phyloP scores from a whole-genome alignment of 2,797 vertebrate genomes.

The Xenopus petersii region DNA sequence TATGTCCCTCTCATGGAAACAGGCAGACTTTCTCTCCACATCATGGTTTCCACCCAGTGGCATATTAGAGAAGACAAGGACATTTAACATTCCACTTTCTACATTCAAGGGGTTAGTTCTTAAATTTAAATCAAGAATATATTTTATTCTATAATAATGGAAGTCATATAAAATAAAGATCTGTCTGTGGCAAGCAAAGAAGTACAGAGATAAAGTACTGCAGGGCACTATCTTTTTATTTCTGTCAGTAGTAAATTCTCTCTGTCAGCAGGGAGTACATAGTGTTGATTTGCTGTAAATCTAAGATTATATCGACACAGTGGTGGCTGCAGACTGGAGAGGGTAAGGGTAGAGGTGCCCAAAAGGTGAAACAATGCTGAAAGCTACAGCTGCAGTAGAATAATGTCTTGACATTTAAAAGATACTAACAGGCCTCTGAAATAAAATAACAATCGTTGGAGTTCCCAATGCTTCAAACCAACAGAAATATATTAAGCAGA shows the following conservation, averaged over 20 bases:
- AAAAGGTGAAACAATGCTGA: slow-evolving; percentile 78
- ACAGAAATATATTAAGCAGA: slow-evolving; percentile 1
- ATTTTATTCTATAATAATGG: slow-evolving; percentile 30
- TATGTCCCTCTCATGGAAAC: no score
- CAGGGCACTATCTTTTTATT: slow-evolving; percentile 74
- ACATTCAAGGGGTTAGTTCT: slow-evolving; percentile 11
- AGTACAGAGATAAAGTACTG: slow-evolving; percentile 62
- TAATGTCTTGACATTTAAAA: slow-evolving; percentile 75
- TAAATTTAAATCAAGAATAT: slow-evolving; percentile 29
- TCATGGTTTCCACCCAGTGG: no score
- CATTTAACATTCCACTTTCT: slow-evolving; percentile 18
- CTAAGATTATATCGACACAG: slow-evolving; percentile 78
- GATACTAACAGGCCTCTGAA: slow-evolving; percentile 53
- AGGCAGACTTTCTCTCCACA: no score
- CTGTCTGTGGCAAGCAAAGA: slow-evolving; percentile 59
- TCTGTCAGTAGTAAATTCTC: slow-evolving; percentile 81
- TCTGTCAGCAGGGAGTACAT: slow-evolving; percentile 76
- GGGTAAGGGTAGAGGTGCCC: slow-evolving; percentile 73
- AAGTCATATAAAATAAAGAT: slow-evolving; percentile 40
- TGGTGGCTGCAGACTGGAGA: slow-evolving; percentile 76
- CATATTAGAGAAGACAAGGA: not conserved
- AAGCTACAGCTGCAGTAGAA: slow-evolving; percentile 64
- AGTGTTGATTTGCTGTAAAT: slow-evolving; percentile 83
- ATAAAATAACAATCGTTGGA: slow-evolving; percentile 31
- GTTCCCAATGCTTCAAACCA: slow-evolving; percentile 15